Conservation (phyloP, 1,140 invertebrate species). For the Meloidogyne chitwoodi region DNA sequence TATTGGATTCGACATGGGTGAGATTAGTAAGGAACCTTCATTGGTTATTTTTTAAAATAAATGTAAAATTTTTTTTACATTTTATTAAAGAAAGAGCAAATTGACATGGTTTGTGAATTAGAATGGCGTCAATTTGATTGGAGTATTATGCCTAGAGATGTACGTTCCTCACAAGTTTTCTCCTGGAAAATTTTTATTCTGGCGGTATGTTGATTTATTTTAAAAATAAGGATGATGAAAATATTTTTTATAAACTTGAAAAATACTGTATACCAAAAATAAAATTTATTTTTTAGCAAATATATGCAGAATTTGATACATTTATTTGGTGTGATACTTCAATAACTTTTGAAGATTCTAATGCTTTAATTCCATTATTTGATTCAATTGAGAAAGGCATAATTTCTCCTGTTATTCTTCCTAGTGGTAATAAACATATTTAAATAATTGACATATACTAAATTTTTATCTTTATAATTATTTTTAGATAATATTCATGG, state of each 20-base stretch:
- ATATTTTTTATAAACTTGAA: too few relatives aligned
- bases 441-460: too few relatives aligned
- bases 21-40: neutral
- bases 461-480: too few relatives aligned
- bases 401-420: neutral
- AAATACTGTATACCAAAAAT: too few relatives aligned
- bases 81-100: neutral
- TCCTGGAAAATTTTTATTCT: slow-evolving; percentile 1
- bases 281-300: neutral
- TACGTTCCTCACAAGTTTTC: neutral
- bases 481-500: neutral
- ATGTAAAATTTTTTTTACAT: neutral
- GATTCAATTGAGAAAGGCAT: neutral
- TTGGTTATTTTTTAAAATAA: neutral
- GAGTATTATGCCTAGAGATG: neutral
- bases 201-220: neutral
- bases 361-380: neutral
- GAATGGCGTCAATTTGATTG: slow-evolving; percentile 2
- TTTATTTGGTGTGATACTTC: slow-evolving; percentile 8
- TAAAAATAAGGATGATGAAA: too few relatives aligned
- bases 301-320: neutral
- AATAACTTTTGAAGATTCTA: neutral
- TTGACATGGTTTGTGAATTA: neutral
- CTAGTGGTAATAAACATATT: neutral
- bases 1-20: neutral